phyloP scores from a whole-genome alignment of 1,140 invertebrate genomes.

The Reticulitermes speratus region DNA sequence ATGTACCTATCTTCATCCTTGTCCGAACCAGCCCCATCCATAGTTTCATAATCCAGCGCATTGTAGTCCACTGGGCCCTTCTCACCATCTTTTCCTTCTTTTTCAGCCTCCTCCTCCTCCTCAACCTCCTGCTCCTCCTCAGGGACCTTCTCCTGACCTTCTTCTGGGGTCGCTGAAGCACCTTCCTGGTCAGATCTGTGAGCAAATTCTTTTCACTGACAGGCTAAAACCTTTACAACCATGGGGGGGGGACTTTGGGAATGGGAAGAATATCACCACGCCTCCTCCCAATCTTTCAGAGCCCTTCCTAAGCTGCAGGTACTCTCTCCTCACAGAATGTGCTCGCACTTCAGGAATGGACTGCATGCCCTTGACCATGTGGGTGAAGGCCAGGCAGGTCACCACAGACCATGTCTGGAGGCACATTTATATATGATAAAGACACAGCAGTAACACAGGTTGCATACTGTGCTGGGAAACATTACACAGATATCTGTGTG shows the following conservation, averaged over 20 bases:
- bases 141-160: not conserved
- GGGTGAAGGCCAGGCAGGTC: too few relatives aligned
- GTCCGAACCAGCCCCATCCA: constrained; percentile 31
- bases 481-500: too few relatives aligned
- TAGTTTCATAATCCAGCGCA: constrained; percentile 37
- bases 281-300: too few relatives aligned
- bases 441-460: not conserved
- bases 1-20: constrained; percentile 22
- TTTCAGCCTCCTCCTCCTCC: constrained; percentile 37
- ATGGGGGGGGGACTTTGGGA: too few relatives aligned
- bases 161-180: not conserved
- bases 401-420: too few relatives aligned
- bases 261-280: too few relatives aligned
- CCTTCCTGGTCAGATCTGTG: not conserved
- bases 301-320: too few relatives aligned
- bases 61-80: constrained; percentile 34
- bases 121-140: constrained; percentile 32
- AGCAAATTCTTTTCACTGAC: too few relatives aligned
- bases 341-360: too few relatives aligned
- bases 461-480: not conserved
- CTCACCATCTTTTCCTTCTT: constrained; percentile 26
- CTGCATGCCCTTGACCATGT: too few relatives aligned
- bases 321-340: too few relatives aligned
- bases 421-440: not conserved
- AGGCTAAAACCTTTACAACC: too few relatives aligned